Evolutionary conservation across 2,113 vertebrate genomes (phyloP).

Genomic region (Sitta europaea): DNA sequence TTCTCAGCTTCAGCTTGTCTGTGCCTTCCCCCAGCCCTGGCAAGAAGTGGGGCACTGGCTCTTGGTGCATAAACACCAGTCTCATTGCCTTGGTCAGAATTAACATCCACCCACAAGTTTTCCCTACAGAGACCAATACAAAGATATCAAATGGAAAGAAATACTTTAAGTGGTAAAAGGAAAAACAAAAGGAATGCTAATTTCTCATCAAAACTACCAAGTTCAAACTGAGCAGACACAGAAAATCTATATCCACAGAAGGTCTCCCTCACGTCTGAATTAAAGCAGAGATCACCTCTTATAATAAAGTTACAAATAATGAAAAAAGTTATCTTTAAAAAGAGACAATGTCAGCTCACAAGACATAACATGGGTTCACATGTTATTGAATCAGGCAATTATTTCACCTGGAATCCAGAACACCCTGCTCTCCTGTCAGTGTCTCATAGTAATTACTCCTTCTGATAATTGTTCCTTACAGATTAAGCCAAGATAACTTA

Average conservation of each 20-base stretch:
- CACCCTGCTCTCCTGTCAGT: background rate
- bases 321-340: background rate
- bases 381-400: background rate
- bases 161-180: background rate
- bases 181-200: background rate
- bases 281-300: background rate
- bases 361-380: rapidly evolving
- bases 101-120: background rate
- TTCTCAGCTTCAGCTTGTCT: background rate
- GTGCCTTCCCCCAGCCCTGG: background rate
- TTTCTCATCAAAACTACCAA: background rate
- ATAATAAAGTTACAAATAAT: background rate
- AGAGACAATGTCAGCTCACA: background rate
- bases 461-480: background rate
- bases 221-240: background rate
- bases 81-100: background rate
- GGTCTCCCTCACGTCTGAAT: background rate
- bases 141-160: background rate
- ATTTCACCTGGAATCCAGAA: background rate
- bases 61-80: background rate
- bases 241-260: background rate
- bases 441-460: background rate
- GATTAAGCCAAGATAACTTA: background rate
- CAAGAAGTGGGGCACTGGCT: background rate
- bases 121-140: background rate